These are phyloP conservation scores for honey bee (Apis mellifera) DNA, from an alignment of 1,140 invertebrate genomes.

Conservation along the genomic window DNA sequence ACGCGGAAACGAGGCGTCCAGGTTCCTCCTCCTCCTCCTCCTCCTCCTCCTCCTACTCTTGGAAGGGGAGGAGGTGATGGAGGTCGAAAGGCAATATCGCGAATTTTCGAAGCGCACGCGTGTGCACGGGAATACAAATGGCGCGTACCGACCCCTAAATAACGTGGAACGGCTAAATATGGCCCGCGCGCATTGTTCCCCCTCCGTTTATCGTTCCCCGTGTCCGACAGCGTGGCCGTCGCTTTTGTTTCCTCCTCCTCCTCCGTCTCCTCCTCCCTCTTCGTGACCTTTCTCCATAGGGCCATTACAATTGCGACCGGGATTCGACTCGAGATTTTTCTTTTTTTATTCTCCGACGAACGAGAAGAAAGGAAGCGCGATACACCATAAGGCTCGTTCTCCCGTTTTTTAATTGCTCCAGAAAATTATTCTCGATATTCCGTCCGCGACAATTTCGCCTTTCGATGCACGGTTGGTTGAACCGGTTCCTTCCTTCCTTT, in stretches of 20 bases:
- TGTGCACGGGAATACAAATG: conserved; percentile 49
- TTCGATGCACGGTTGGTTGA: background rate
- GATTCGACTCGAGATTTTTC: conserved; percentile 12
- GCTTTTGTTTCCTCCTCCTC: conserved; percentile 15
- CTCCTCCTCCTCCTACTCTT: background rate
- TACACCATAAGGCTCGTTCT: background rate
- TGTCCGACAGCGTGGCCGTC: conserved; percentile 14
- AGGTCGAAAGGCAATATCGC: conserved; percentile 39
- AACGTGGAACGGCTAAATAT: conserved; percentile 40
- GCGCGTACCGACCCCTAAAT: conserved; percentile 28
- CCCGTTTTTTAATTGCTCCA: background rate
- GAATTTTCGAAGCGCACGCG: conserved; percentile 37
- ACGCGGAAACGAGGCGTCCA: conserved; percentile 5
- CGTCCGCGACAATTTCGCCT: background rate
- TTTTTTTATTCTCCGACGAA: background rate
- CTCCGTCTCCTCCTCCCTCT: background rate
- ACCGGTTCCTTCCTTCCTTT: too few relatives aligned
- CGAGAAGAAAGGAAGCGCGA: background rate
- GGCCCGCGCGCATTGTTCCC: conserved; percentile 38
- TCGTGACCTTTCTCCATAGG: conserved; percentile 24
- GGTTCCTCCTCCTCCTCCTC: too few relatives aligned
- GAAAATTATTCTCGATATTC: conserved; percentile 3
- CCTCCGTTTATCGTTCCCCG: conserved; percentile 16
- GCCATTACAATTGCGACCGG: conserved; percentile 6
- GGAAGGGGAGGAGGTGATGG: background rate